Evolutionary conservation across 2,113 vertebrate genomes (phyloP).

Genomic region (Bombycilla garrulus): DNA sequence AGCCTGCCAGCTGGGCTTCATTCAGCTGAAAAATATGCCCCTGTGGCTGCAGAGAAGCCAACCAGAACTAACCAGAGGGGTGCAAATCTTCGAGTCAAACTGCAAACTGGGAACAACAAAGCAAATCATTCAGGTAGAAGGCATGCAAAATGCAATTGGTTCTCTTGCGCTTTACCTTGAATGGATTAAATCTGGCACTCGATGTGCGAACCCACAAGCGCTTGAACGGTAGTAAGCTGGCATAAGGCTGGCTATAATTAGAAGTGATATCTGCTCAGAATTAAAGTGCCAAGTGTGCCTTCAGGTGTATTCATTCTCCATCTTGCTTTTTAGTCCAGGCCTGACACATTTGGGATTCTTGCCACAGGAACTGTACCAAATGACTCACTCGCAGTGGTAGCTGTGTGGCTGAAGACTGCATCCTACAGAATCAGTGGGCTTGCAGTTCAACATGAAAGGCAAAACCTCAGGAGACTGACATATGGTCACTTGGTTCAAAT

Average conservation of each 20-base stretch:
- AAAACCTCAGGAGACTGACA: conserved; percentile 53
- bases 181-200: conserved; percentile 60
- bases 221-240: conserved; percentile 54
- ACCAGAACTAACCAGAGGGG: conserved; percentile 62
- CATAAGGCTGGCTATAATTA: conserved; percentile 64
- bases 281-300: conserved; percentile 62
- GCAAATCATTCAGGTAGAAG: conserved; percentile 65
- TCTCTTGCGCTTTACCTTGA: conserved; percentile 34
- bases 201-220: conserved; percentile 3
- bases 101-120: conserved; percentile 66
- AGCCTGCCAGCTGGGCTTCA: conserved; percentile 59
- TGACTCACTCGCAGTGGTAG: conserved; percentile 62
- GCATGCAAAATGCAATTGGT: conserved; percentile 61
- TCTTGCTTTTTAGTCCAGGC: conserved; percentile 61
- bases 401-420: background rate
- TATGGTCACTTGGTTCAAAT: conserved; percentile 29
- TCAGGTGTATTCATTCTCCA: conserved; percentile 61
- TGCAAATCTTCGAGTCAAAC: conserved; percentile 65
- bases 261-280: conserved; percentile 55
- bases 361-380: conserved; percentile 63
- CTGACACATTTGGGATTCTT: conserved; percentile 66
- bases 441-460: conserved; percentile 33
- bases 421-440: conserved; percentile 37
- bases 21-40: conserved; percentile 62
- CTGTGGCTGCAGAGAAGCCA: conserved; percentile 52